These are phyloP conservation scores for Ephialtes manifestator DNA, from an alignment of 2,888 invertebrate species.

Conservation along the genomic window DNA sequence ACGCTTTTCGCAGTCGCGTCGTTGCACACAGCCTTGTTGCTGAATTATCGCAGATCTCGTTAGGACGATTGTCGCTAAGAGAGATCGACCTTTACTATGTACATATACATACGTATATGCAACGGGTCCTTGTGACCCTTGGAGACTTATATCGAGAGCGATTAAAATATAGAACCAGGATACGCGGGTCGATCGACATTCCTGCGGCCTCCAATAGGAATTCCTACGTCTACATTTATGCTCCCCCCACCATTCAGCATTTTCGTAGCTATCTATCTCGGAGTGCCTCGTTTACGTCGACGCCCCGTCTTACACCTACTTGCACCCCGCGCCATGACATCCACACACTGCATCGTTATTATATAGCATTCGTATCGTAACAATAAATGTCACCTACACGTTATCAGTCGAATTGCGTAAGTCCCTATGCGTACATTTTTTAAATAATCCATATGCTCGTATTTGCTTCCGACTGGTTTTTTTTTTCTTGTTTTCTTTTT, in stretches of 20 bases:
- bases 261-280: slow-evolving; percentile 48
- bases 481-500: slow-evolving; percentile 30
- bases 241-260: slow-evolving; percentile 18
- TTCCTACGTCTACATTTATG: slow-evolving; percentile 47
- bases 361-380: slow-evolving; percentile 17
- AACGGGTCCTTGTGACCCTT: slow-evolving; percentile 45
- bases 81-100: slow-evolving; percentile 32
- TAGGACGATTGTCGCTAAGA: slow-evolving; percentile 63
- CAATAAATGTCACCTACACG: slow-evolving; percentile 62
- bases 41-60: slow-evolving; percentile 64
- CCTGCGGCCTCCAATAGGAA: slow-evolving; percentile 53
- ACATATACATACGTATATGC: not conserved
- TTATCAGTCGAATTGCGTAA: slow-evolving; percentile 57
- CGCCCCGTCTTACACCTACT: slow-evolving; percentile 47
- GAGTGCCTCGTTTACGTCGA: slow-evolving; percentile 54
- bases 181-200: slow-evolving; percentile 64
- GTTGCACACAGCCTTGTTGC: slow-evolving; percentile 17
- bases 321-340: slow-evolving; percentile 39
- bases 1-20: slow-evolving; percentile 33
- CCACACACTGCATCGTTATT: slow-evolving; percentile 8
- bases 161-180: slow-evolving; percentile 61
- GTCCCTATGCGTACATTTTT: slow-evolving; percentile 24
- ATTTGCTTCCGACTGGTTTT: slow-evolving; percentile 49
- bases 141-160: slow-evolving; percentile 20
- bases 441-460: slow-evolving; percentile 38